Evolutionary conservation across 2,888 invertebrate species (phyloP), one percentile per base, ranked within the genome.

Genomic region (Drosophila subquinaria): DNA sequence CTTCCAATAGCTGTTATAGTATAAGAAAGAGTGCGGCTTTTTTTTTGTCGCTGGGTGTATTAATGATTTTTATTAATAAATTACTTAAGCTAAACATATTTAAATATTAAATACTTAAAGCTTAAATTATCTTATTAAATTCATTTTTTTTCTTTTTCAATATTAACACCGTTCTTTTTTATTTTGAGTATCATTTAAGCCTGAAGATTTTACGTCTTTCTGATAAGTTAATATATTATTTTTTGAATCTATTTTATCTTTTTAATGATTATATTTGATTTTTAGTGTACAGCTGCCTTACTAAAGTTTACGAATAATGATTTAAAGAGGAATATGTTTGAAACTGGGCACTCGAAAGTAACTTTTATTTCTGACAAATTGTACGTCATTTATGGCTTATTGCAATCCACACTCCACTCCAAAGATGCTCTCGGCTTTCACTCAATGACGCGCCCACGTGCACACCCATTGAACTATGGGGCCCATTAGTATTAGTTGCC

Each of bases 401-500:
- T 10, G 48, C 13, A 13, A 13, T 13, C 13, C 13, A 27, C 40
- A 50, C 27, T 45, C 6, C 11, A 23, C 27, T 3, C 8, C 30
- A 8, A 13, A 23, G 13, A 5, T 13, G 53, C 23, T 17, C 2
- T 8, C 6, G 11, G 56, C 70, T 74, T 71, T 66, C 70, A 38
- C 61, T 55, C 6, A 36, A 0, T 15, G 20, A 15, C 17, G 51
- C 56, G 64, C 35, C 73, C 74, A 73, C 74, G 70, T 73, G 70
- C 51, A 53, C 13, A 47, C 13, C 15, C 17, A 42, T 47, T 15
- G 48, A 62, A 55, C 55, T 66, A 10, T 62, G 13, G 57, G 57
- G 27, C 5, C 70, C 51, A 71, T 62, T 59, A 40, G 68, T 72
- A 74, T 71, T 68, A 65, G 77, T 74, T 68, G 64, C 56, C 62